Evolutionary conservation across 2,888 invertebrate species (phyloP), one percentile per base, ranked within the genome.

Genomic region (Ophion ventricosus): DNA sequence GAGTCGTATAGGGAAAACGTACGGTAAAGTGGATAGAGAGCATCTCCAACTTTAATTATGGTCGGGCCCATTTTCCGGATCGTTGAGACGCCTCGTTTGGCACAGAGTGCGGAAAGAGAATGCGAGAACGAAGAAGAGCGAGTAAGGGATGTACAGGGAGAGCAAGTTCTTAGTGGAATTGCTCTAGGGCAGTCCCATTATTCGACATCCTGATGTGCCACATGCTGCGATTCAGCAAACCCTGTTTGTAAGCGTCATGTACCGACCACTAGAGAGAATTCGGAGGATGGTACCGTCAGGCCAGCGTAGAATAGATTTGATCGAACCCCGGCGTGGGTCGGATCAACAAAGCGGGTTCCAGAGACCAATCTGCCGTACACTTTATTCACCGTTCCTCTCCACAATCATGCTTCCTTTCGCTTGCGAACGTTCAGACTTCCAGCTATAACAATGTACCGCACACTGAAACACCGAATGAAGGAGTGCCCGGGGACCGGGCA

Each of bases 31-130:
- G 73, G 49, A 74, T 49, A 49, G 26, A 26, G 61, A 26, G 54
- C 59, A 67, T 69, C 75, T 59, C 59, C 5, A 63, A 72, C 79
- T 82, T 70, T 80, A 86, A 84, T 86, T 86, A 86, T 70, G 81
- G 69, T 74, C 82, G 66, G 64, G 40, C 25, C 82, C 66, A 86
- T 85, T 86, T 84, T 84, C 85, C 74, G 84, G 80, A 57, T 82
- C 82, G 77, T 79, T 84, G 77, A 61, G 69, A 82, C 49, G 61
- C 59, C 80, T 64, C 78, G 80, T 82, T 82, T 67, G 79, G 84
- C 57, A 76, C 79, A 72, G 69, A 57, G 63, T 81, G 78, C 35
- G 63, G 29, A 66, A 72, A 49, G 49, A 64, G 35, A 57, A 54
- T 69, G 61, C 17, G 25, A 43, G 26, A 77, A 29, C 40, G 66